A percentile compares a stretch with the other conserved stretches of the same genome.
phyloP scores from a whole-genome alignment of 2,888 invertebrate species.

The Taenaris catops region DNA sequence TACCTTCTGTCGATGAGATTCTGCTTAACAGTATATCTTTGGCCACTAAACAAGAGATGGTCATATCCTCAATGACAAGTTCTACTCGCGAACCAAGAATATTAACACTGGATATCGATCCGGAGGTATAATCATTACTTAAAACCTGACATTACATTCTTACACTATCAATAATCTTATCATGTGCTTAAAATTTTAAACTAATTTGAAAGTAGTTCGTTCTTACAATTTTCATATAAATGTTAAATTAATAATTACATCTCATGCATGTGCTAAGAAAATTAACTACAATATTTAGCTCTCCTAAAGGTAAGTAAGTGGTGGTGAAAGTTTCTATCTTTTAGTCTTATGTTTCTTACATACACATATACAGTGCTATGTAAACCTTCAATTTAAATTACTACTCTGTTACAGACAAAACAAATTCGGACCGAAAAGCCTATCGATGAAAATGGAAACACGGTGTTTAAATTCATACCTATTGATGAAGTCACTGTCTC shows the following conservation, averaged over 20 bases:
- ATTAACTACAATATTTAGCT: conserved; percentile 7
- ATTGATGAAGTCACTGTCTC: conserved; percentile 62
- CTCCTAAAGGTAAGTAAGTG: conserved; percentile 57
- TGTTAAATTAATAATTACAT: conserved; percentile 5
- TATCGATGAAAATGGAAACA: conserved; percentile 50
- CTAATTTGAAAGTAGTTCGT: conserved; percentile 12
- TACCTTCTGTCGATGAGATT: conserved; percentile 81
- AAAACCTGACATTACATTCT: conserved; percentile 33
- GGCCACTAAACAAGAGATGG: conserved; percentile 80
- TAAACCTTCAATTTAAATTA: too few relatives aligned
- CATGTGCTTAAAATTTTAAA: conserved; percentile 16
- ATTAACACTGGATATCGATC: conserved; percentile 82
- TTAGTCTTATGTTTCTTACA: too few relatives aligned
- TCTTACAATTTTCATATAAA: conserved; percentile 3
- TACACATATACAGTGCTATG: too few relatives aligned
- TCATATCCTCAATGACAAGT: conserved; percentile 72
- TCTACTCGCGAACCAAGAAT: conserved; percentile 76
- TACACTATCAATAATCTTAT: conserved; percentile 15
- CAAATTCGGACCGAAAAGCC: conserved; percentile 75
- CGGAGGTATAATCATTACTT: conserved; percentile 77
- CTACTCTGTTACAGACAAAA: conserved; percentile 67
- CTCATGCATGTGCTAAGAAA: conserved; percentile 14
- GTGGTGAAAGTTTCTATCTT: too few relatives aligned
- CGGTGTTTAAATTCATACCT: conserved; percentile 71
- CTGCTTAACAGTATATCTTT: conserved; percentile 81